Percentiles rank a stretch among this genome's conserved stretches.
phyloP scores from a whole-genome alignment of 2,888 invertebrate genomes.

The Agrochola macilenta region DNA sequence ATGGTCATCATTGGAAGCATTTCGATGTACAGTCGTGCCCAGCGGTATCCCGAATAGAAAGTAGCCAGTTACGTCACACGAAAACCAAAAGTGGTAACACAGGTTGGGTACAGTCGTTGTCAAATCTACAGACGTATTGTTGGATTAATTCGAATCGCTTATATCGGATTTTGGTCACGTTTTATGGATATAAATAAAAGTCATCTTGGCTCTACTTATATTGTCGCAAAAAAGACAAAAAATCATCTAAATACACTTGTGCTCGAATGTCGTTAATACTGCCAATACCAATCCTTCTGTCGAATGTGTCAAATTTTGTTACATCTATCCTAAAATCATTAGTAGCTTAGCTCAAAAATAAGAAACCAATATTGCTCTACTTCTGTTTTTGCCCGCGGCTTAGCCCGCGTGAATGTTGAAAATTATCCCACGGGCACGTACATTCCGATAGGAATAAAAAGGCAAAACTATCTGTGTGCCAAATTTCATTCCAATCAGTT shows the following conservation, averaged over 20 bases:
- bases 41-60: slow-evolving; percentile 66
- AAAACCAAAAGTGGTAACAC: slow-evolving; percentile 78
- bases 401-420: too few relatives aligned
- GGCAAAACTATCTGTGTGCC: too few relatives aligned
- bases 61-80: slow-evolving; percentile 66
- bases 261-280: background rate
- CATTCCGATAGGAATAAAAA: too few relatives aligned
- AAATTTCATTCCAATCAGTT: too few relatives aligned
- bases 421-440: too few relatives aligned
- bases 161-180: background rate
- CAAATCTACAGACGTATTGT: slow-evolving; percentile 38
- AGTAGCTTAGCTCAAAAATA: background rate
- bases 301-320: background rate
- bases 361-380: background rate
- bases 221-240: background rate
- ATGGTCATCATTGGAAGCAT: slow-evolving; percentile 36
- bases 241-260: too few relatives aligned
- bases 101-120: slow-evolving; percentile 57
- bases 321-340: background rate
- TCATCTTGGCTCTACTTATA: background rate
- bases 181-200: background rate
- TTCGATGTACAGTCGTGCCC: slow-evolving; percentile 52
- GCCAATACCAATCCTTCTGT: too few relatives aligned
- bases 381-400: too few relatives aligned
- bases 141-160: slow-evolving; percentile 13